Evolutionary conservation across 2,113 vertebrate genomes (phyloP), one percentile per base, ranked within the genome.

Genomic region (Willisornis vidua): DNA sequence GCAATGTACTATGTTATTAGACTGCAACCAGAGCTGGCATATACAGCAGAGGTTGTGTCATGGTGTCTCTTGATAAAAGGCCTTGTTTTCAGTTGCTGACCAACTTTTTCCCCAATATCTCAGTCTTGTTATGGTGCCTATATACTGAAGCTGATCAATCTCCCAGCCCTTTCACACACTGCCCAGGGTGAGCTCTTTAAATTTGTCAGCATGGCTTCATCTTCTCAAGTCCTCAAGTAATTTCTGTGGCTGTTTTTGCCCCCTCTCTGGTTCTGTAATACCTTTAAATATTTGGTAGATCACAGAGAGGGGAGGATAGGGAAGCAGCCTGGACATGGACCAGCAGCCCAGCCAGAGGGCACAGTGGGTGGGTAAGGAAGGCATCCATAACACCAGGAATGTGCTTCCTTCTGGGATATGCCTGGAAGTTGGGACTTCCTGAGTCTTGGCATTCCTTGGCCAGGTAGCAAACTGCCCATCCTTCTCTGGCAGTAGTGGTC

Each of bases 221-320:
- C 89, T 97, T 89, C 46, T 85, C 13, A 63, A 87, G 45, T 66
- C 70, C 66, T 93, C 74, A 55, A 4, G 39, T 82, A 0, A 66
- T 95, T 91, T 89, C 49, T 95, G 45, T 84, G 84, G 48, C 80
- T 85, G 39, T 31, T 91, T 67, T 43, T 93, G 59, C 67, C 75
- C 86, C 55, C 48, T 48, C 33, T 91, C 52, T 0, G 1, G 29
- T 91, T 86, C 92, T 84, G 39, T 78, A 89, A 84, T 73, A 80
- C 67, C 52, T 96, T 93, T 66, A 92, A 93, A 59, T 84, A 84
- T 90, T 84, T 77, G 66, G 35, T 92, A 63, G 41, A 89, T 92
- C 83, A 85, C 70, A 76, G 61, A 61, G 73, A 65, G 14, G 33
- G 45, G 45, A 90, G 87, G 81, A 95, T 93, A 74, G 61, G 62